A percentile compares a stretch with the other conserved stretches of the same genome.
These are phyloP conservation scores for Vanacampus margaritifer DNA, from an alignment of 2,113 vertebrate species.

Conservation along the genomic window DNA sequence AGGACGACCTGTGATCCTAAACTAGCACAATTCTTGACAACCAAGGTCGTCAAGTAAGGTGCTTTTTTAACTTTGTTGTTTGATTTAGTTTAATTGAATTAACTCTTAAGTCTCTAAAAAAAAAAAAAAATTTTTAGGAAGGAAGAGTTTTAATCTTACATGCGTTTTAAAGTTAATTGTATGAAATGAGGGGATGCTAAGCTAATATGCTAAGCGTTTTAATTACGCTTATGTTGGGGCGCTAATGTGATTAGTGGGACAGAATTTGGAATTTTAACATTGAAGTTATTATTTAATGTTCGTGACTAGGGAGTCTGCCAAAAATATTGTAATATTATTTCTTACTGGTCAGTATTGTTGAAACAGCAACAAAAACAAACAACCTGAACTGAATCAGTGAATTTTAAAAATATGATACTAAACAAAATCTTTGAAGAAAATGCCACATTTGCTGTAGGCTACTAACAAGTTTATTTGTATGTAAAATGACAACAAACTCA, in stretches of 20 bases:
- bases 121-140: no score
- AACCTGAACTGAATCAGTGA: no score
- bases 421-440: no score
- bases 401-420: no score
- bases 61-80: not conserved
- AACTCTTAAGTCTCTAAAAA: not conserved
- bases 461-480: no score
- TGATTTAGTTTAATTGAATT: not conserved
- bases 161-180: not conserved
- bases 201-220: not conserved
- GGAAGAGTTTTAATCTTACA: not conserved
- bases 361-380: no score
- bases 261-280: not conserved
- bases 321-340: no score
- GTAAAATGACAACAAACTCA: no score
- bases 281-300: not conserved
- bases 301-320: no score
- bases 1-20: not conserved
- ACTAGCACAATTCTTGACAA: not conserved
- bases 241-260: no score
- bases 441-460: no score
- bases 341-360: no score
- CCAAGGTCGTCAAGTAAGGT: not conserved
- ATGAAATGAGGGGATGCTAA: not conserved
- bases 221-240: not conserved